phyloP scores from a whole-genome alignment of 2,888 invertebrate genomes.

The Atethmia centrago region DNA sequence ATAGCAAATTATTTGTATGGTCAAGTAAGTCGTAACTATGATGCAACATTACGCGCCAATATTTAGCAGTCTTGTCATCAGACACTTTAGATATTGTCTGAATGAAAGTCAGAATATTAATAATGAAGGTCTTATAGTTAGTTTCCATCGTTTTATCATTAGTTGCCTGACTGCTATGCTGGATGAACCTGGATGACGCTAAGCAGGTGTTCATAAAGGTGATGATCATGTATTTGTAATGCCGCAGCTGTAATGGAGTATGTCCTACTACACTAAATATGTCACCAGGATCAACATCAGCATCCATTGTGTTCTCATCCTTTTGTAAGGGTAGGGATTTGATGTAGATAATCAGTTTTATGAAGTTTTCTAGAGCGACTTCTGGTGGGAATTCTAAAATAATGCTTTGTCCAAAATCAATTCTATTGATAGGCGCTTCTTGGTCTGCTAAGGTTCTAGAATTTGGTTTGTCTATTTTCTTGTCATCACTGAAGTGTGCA shows the following conservation, averaged over 20 bases:
- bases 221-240: constrained; percentile 95
- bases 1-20: constrained; percentile 94
- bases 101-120: constrained; percentile 92
- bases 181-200: constrained; percentile 92
- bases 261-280: constrained; percentile 92
- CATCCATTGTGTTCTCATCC: constrained; percentile 86
- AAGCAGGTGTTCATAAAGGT: constrained; percentile 93
- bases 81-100: constrained; percentile 92
- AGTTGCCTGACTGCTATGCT: constrained; percentile 90
- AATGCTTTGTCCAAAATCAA: constrained; percentile 93
- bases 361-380: constrained; percentile 91
- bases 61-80: constrained; percentile 92
- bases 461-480: constrained; percentile 78
- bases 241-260: constrained; percentile 94
- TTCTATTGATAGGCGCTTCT: constrained; percentile 89
- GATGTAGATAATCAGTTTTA: constrained; percentile 92
- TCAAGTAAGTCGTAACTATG: constrained; percentile 95
- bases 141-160: constrained; percentile 89
- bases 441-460: constrained; percentile 81
- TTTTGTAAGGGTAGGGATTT: constrained; percentile 92
- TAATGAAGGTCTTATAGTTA: constrained; percentile 93
- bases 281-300: constrained; percentile 82
- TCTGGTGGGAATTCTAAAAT: constrained; percentile 92
- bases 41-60: constrained; percentile 95
- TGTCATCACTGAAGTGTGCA: constrained; percentile 88